A percentile compares a stretch with the other conserved stretches of the same genome.
Evolutionary conservation across 1,140 invertebrate genomes (phyloP).

Genomic region (Lordiphosa stackelbergi): DNA sequence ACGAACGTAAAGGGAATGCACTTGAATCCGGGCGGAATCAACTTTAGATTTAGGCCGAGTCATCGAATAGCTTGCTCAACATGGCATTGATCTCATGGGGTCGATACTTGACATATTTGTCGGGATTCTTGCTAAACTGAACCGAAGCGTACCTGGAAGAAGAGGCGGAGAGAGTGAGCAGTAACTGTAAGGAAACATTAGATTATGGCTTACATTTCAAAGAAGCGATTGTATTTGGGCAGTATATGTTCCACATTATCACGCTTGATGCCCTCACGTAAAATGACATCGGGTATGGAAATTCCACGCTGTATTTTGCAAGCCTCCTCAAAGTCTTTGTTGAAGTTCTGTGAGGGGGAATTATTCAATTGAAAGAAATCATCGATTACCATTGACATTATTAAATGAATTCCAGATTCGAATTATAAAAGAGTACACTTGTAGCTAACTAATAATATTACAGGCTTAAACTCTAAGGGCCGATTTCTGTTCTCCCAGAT

Average conservation of each 20-base stretch:
- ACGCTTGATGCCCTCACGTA: constrained; percentile 87
- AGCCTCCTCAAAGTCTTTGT: constrained; percentile 96
- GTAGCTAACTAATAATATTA: too few species aligned
- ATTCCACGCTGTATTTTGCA: constrained; percentile 91
- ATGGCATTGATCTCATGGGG: constrained; percentile 88
- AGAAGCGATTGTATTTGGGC: constrained; percentile 89
- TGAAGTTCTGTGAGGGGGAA: constrained; percentile 84
- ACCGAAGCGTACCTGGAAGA: constrained; percentile 81
- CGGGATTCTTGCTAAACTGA: constrained; percentile 93
- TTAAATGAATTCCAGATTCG: too few species aligned
- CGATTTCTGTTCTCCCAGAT: too few species aligned
- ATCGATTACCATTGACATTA: too few species aligned
- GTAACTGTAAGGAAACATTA: background rate
- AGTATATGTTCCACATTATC: constrained; percentile 92
- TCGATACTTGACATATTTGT: constrained; percentile 96
- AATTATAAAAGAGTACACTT: too few species aligned
- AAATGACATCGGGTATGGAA: constrained; percentile 93
- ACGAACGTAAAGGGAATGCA: constrained; percentile 55
- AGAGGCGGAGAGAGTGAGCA: background rate
- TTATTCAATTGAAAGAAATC: constrained; percentile 38
- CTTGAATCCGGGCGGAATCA: background rate
- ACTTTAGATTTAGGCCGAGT: constrained; percentile 70
- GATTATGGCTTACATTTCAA: constrained; percentile 81
- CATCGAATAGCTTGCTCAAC: constrained; percentile 92
- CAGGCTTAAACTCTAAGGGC: too few species aligned